Evolutionary conservation across 2,797 vertebrate species (phyloP), one percentile per base, ranked within the genome.

Genomic region (Aplochiton taeniatus): DNA sequence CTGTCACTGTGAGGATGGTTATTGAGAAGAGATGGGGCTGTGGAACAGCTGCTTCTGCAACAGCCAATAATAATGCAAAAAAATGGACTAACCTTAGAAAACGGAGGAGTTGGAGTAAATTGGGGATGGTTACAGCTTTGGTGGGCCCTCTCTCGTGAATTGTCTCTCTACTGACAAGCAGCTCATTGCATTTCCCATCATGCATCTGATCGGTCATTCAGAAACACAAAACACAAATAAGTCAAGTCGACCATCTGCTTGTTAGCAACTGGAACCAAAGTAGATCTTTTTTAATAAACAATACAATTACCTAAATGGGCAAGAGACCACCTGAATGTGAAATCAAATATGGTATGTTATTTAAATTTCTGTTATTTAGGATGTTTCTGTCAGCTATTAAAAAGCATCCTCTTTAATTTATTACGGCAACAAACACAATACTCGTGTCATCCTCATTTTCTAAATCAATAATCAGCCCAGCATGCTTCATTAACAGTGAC

Each of bases 401-500:
- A 95, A 94, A 65, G 94, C 92, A 93, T 92, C 83, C 93, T 94
- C 93, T 98, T 98, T 97, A 96, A 98, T 98, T 98, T 96, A 98
- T 98, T 94, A 96, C 93, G 93, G 93, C 94, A 96, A 95, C 93
- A 94, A 94, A 94, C 95, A 95, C 95, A 95, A 94, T 95, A 92
- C 95, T 93, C 92, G 94, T 97, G 96, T 97, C 93, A 96, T 98
- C 95, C 96, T 98, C 96, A 99, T 99, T 99, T 99, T 98, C 96
- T 97, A 98, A 99, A 98, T 98, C 97, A 99, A 99, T 98, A 99
- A 98, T 98, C 97, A 98, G 95, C 97, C 95, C 96, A 95, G 96
- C 97, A 98, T 96, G 97, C 96, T 98, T 99, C 97, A 98, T 99
- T 98, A 99, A 95, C 95, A 95, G 95, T 98, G 96, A 98, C 97